A percentile compares a stretch with the other conserved stretches of the same genome.
phyloP scores from a whole-genome alignment of 2,888 invertebrate species.

The Leptinotarsa haldemani region DNA sequence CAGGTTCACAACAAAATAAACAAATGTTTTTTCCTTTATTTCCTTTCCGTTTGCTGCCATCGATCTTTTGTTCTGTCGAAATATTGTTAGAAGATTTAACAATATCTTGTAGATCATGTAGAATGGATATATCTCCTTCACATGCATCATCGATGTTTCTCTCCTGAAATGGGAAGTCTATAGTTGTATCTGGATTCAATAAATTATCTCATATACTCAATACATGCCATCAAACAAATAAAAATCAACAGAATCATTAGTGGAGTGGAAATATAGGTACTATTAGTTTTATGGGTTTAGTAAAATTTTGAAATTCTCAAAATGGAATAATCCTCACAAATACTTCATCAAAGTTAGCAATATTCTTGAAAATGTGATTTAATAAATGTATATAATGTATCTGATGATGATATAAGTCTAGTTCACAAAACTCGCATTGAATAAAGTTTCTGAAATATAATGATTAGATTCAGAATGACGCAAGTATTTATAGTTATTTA shows the following conservation, averaged over 20 bases:
- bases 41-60: not conserved
- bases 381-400: too few species aligned
- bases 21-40: not conserved
- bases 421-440: too few species aligned
- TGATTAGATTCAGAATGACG: not conserved
- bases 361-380: too few species aligned
- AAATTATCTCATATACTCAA: not conserved
- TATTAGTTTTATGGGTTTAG: not conserved
- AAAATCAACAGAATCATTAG: not conserved
- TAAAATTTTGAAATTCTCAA: not conserved
- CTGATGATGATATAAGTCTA: too few species aligned
- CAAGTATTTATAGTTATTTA: too few species aligned
- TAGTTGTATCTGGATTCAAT: not conserved
- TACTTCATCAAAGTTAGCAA: too few species aligned
- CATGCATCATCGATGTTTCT: not conserved
- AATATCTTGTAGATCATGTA: not conserved
- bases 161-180: not conserved
- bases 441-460: too few species aligned
- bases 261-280: not conserved
- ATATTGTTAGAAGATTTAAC: not conserved
- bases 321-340: too few species aligned
- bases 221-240: constrained; percentile 4
- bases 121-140: not conserved
- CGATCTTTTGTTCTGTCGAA: not conserved
- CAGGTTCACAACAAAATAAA: constrained; percentile 10